Evolutionary conservation across 2,113 vertebrate genomes (phyloP), one percentile per base, ranked within the genome.

Genomic region (Conger conger): DNA sequence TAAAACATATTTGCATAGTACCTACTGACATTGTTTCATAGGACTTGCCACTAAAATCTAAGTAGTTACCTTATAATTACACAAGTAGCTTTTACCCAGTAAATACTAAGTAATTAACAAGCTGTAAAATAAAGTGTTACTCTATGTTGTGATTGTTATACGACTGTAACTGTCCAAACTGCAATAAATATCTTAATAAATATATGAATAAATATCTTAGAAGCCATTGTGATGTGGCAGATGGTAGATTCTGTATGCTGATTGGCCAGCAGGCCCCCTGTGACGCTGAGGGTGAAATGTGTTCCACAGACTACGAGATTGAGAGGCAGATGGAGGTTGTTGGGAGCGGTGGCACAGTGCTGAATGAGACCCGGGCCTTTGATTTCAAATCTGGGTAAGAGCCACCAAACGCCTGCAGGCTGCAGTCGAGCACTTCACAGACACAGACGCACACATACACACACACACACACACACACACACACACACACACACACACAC

Each of bases 301-400:
- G 92, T 88, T 90, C 90, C 37, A 81, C 92, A 99, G 98, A 99
- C 92, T 99, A 95, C 90, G 98, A 99, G 97, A 99, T 99, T 92
- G 94, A 96, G 93, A 97, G 98, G 87, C 98, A 99, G 94, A 97
- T 95, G 84, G 89, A 89, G 76, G 93, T 97, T 88, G 93, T 99
- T 86, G 93, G 95, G 92, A 95, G 92, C 81, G 97, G 97, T 89
- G 96, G 96, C 50, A 91, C 89, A 37, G 95, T 99, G 92, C 89
- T 96, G 86, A 99, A 98, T 90, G 97, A 99, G 96, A 99, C 98
- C 5, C 95, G 97, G 87, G 94, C 97, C 0, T 99, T 97, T 89
- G 97, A 99, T 93, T 94, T 92, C 91, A 99, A 95, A 92, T 95
- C 96, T 54, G 97, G 98, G 98, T 73, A 33, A 73, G 68, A 73